Evolutionary conservation across 2,113 vertebrate species (phyloP), one percentile per base, ranked within the genome.

Genomic region (Seriola quinqueradiata): DNA sequence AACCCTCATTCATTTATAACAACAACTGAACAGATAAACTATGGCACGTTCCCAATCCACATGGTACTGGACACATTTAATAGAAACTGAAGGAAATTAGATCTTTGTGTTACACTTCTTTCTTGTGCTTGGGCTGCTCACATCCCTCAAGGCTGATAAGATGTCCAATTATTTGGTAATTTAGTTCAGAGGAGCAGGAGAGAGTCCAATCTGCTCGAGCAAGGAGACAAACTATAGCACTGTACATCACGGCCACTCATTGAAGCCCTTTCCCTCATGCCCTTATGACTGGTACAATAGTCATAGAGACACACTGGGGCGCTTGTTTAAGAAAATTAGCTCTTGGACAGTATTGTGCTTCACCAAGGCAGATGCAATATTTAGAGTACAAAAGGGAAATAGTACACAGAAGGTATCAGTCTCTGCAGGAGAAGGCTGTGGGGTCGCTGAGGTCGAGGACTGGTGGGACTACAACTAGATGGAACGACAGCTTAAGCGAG

Each of bases 121-220:
- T 82, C 81, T 86, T 89, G 83, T 85, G 84, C 85, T 81, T 40
- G 76, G 85, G 83, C 79, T 83, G 85, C 82, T 85, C 81, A 17
- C 9, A 48, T 90, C 92, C 87, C 87, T 87, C 88, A 88, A 88
- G 86, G 92, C 81, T 91, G 82, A 84, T 85, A 90, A 89, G 90
- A 90, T 84, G 90, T 94, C 90, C 90, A 87, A 90, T 91, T 90
- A 93, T 91, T 89, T 92, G 90, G 87, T 91, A 67, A 89, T 87
- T 93, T 90, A 88, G 77, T 90, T 93, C 85, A 91, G 87, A 89
- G 76, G 80, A 90, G 85, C 81, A 80, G 80, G 61, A 90, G 81
- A 85, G 75, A 77, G 87, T 89, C 89, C 75, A 36, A 79, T 89
- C 79, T 92, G 85, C 79, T 88, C 32, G 42, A 86, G 83, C 77